Evolutionary conservation across 2,888 invertebrate species (phyloP).

Genomic region (Micropterix aruncella): DNA sequence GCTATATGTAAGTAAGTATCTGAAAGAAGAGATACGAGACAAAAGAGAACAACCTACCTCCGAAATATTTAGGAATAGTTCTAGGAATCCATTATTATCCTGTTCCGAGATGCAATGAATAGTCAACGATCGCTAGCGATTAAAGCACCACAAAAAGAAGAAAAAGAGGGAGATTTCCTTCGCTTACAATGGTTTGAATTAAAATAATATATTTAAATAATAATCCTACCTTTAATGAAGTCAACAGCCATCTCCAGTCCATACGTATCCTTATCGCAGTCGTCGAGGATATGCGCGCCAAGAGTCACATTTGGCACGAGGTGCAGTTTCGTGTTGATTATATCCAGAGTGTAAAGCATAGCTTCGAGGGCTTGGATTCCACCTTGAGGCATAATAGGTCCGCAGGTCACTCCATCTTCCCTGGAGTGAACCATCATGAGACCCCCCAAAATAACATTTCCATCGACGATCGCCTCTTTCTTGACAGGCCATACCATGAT

Average conservation of each 20-base stretch:
- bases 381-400: slow-evolving; percentile 83
- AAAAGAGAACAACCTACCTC: too few species aligned
- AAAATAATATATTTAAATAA: too few species aligned
- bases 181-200: too few species aligned
- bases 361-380: slow-evolving; percentile 74
- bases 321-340: slow-evolving; percentile 42
- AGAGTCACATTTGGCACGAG: slow-evolving; percentile 59
- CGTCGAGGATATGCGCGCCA: slow-evolving; percentile 78
- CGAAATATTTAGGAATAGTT: too few species aligned
- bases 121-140: too few species aligned
- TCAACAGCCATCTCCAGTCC: slow-evolving; percentile 87
- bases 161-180: too few species aligned
- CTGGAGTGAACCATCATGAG: slow-evolving; percentile 89
- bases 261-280: slow-evolving; percentile 86
- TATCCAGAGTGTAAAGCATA: slow-evolving; percentile 78
- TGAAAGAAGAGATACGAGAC: too few species aligned
- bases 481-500: slow-evolving; percentile 53
- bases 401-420: slow-evolving; percentile 66
- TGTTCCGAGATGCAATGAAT: too few species aligned
- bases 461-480: slow-evolving; percentile 67
- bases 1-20: too few species aligned
- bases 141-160: too few species aligned
- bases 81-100: too few species aligned
- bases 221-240: slow-evolving; percentile 70
- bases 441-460: slow-evolving; percentile 72